These are phyloP conservation scores for Felis chaus DNA, from an alignment of 2,113 vertebrate species.

Conservation along the genomic window DNA sequence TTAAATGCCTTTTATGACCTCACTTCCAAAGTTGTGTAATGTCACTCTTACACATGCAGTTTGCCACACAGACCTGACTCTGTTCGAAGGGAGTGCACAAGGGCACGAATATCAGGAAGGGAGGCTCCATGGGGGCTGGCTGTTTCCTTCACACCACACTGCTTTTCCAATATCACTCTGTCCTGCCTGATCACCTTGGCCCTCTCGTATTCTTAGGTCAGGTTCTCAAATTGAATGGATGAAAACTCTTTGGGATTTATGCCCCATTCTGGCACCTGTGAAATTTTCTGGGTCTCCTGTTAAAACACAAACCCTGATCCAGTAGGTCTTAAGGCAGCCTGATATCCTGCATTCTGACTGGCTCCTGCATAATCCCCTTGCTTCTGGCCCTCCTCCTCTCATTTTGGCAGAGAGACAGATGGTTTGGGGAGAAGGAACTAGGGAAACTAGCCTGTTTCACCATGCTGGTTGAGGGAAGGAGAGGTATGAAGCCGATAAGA, in stretches of 20 bases:
- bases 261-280: background rate
- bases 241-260: background rate
- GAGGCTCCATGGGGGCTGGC: background rate
- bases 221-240: background rate
- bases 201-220: background rate
- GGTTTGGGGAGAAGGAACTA: background rate
- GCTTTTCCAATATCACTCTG: background rate
- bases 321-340: background rate
- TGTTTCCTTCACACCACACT: background rate
- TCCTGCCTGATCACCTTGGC: background rate
- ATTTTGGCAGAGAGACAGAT: background rate
- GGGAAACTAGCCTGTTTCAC: background rate
- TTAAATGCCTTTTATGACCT: background rate
- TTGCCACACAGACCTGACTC: background rate
- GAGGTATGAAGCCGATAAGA: background rate
- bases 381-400: background rate
- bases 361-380: background rate
- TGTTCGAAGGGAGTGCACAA: too few species aligned
- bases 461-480: background rate
- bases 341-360: background rate
- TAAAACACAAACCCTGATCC: background rate
- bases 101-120: background rate
- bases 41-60: rapidly evolving
- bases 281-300: background rate
- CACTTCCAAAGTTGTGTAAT: background rate